These are phyloP conservation scores for Drosophila rellima DNA, from an alignment of 2,888 invertebrate species.

Conservation along the genomic window DNA sequence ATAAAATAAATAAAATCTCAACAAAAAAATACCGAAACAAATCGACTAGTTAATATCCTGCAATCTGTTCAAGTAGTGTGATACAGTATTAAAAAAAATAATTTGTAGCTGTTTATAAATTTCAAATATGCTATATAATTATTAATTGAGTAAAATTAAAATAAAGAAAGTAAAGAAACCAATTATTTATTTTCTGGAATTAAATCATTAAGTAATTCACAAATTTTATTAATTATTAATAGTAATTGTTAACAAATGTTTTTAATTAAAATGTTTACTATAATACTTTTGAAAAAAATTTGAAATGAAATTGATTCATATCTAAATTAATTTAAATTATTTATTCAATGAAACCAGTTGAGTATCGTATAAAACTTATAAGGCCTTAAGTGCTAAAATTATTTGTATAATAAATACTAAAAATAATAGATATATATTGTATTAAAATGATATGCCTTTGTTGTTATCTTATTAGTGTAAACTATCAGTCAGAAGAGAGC, in stretches of 20 bases:
- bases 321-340: too few species aligned
- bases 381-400: neutral
- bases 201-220: neutral
- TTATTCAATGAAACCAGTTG: neutral
- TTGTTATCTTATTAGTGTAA: neutral
- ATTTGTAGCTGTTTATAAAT: too few species aligned
- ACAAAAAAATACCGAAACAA: slow-evolving; percentile 1
- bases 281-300: neutral
- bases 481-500: neutral
- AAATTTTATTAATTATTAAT: neutral
- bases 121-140: too few species aligned
- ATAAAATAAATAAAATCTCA: slow-evolving; percentile 19
- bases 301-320: too few species aligned
- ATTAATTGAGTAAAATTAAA: too few species aligned
- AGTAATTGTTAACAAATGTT: neutral
- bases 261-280: neutral
- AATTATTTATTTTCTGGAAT: too few species aligned
- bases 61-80: too few species aligned
- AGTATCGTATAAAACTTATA: neutral
- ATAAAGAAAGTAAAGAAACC: too few species aligned
- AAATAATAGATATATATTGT: neutral
- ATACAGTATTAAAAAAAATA: too few species aligned
- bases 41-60: slow-evolving; percentile 1
- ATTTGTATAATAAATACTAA: neutral
- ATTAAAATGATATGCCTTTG: neutral